Percentiles rank a stretch among this genome's conserved stretches.
phyloP scores from a whole-genome alignment of 1,140 invertebrate genomes.

The Eumeta japonica region DNA sequence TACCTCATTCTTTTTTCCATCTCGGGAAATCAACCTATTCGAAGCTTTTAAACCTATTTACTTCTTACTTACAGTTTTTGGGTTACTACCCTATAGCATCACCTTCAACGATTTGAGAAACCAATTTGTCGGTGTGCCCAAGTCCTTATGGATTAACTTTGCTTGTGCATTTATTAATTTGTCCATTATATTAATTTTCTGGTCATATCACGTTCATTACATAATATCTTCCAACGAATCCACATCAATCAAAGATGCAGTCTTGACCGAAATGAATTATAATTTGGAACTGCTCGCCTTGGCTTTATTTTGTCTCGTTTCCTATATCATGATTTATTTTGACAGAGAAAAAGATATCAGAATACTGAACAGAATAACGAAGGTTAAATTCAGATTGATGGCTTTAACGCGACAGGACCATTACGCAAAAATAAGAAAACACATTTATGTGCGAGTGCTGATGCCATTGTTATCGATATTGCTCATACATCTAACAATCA shows the following conservation, averaged over 20 bases:
- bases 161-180: conserved; percentile 21
- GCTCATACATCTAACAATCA: conserved; percentile 20
- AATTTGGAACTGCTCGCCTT: conserved; percentile 23
- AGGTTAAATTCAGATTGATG: conserved; percentile 17
- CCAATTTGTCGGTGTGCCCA: conserved; percentile 17
- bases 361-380: conserved; percentile 25
- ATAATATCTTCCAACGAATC: conserved; percentile 18
- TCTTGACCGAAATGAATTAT: conserved; percentile 35
- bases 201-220: conserved; percentile 20
- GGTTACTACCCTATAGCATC: conserved; percentile 30
- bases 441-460: conserved; percentile 15
- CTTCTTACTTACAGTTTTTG: conserved; percentile 20
- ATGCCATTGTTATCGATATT: conserved; percentile 10
- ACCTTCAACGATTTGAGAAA: conserved; percentile 21
- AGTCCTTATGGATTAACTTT: conserved; percentile 31
- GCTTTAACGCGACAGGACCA: conserved; percentile 10
- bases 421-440: conserved; percentile 16
- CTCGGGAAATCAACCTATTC: too few species aligned
- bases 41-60: conserved; percentile 36
- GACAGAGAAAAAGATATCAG: conserved; percentile 25
- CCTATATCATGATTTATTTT: conserved; percentile 23
- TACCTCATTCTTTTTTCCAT: too few species aligned
- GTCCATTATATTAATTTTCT: conserved; percentile 18
- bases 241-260: conserved; percentile 18
- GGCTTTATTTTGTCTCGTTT: conserved; percentile 16